Conservation (phyloP, 2,113 vertebrate species). For the Mesoclemmys tuberculata region DNA sequence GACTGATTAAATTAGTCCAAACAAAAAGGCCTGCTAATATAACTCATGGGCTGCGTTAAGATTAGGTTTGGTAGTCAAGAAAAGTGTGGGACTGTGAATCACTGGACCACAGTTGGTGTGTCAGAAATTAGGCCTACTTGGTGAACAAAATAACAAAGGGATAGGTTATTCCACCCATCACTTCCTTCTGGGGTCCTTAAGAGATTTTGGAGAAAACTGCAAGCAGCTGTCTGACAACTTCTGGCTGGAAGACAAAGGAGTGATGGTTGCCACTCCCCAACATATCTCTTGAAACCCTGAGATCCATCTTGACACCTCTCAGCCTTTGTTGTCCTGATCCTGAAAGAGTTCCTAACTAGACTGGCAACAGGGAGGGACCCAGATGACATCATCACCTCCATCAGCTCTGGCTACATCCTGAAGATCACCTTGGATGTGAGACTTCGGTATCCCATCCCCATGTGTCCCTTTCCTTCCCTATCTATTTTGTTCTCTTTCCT, state of each 20-base stretch:
- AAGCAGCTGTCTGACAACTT: not conserved
- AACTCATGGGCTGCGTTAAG: not conserved
- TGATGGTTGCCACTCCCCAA: not conserved
- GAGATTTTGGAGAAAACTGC: not conserved
- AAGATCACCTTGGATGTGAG: not conserved
- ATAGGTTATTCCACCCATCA: not conserved
- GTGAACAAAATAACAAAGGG: not conserved
- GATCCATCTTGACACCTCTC: not conserved
- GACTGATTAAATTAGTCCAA: not conserved
- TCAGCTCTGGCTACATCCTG: not conserved
- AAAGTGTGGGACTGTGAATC: not conserved
- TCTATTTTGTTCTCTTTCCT: not conserved
- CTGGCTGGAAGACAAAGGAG: not conserved
- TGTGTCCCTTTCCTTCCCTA: not conserved
- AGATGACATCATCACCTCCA: not conserved
- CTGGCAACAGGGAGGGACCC: not conserved
- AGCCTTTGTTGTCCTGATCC: not conserved
- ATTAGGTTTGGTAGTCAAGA: not conserved
- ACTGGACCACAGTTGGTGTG: not conserved
- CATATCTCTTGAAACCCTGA: not conserved
- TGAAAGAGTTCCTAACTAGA: not conserved
- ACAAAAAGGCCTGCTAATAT: not conserved
- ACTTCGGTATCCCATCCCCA: not conserved
- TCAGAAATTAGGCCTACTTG: not conserved
- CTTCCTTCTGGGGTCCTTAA: not conserved